These are phyloP conservation scores for Crocodylus rhombifer DNA, from an alignment of 2,797 vertebrate species.

Conservation along the genomic window DNA sequence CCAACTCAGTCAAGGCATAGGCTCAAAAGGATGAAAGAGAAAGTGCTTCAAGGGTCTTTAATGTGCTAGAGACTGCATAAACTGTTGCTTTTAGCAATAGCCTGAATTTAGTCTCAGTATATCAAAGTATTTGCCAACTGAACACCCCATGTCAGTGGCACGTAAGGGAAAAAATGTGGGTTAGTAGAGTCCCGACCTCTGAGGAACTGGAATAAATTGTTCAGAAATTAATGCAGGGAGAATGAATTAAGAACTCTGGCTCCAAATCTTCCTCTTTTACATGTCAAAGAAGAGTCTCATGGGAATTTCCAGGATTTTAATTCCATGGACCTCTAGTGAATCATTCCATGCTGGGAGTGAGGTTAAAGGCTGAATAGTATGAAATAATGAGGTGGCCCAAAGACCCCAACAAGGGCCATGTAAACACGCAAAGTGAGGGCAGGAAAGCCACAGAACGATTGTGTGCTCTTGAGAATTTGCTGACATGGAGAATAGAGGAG, in stretches of 20 bases:
- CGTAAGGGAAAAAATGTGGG: background rate
- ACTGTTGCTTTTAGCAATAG: background rate
- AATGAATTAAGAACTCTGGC: slow-evolving; percentile 12
- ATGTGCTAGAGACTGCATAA: background rate
- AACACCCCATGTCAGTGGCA: background rate
- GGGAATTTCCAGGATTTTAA: background rate
- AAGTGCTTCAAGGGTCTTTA: too few species aligned
- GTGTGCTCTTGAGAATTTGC: too few species aligned
- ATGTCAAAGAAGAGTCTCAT: background rate
- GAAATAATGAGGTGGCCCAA: background rate
- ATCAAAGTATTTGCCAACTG: background rate
- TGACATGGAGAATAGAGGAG: too few species aligned
- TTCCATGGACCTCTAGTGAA: background rate
- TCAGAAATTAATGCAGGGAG: background rate
- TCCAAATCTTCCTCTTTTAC: background rate
- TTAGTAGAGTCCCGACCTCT: background rate
- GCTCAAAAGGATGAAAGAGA: too few species aligned
- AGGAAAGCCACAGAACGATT: too few species aligned
- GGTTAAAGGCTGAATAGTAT: background rate
- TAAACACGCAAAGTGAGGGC: background rate
- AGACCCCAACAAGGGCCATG: background rate
- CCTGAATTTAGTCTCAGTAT: background rate
- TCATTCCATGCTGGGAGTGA: background rate
- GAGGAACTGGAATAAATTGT: background rate
- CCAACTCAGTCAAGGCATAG: too few species aligned